Conservation (phyloP, 2,797 vertebrate species). For the Poeciliopsis paucimaculata region DNA sequence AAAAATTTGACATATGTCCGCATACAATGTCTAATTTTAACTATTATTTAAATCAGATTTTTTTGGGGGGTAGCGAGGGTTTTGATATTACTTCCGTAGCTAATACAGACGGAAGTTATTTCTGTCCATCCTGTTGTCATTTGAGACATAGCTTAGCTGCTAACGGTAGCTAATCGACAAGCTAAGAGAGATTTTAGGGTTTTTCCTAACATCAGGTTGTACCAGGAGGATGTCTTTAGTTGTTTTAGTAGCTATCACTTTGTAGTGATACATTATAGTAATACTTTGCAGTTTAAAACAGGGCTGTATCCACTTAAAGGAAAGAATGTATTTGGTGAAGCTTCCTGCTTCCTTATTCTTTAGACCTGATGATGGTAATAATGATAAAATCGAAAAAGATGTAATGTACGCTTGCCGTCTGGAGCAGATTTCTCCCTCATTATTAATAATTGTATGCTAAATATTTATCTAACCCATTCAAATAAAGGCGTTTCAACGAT, state of each 20-base stretch:
- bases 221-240: not conserved
- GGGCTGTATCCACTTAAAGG: not conserved
- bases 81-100: fast-evolving
- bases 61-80: fast-evolving
- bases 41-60: fast-evolving
- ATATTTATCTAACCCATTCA: not conserved
- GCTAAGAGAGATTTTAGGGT: not conserved
- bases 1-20: not conserved
- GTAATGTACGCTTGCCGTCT: not conserved
- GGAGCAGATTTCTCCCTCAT: not conserved
- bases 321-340: not conserved
- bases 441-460: not conserved
- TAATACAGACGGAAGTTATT: fast-evolving
- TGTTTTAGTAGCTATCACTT: not conserved
- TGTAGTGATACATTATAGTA: not conserved
- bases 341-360: not conserved
- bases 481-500: not conserved
- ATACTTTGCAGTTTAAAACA: not conserved
- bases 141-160: slow-evolving; percentile 42
- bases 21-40: not conserved
- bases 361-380: not conserved
- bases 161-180: slow-evolving; percentile 43
- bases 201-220: not conserved
- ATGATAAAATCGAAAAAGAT: not conserved
- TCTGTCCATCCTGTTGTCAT: not conserved